phyloP scores from a whole-genome alignment of 2,888 invertebrate species.

The Patella caerulea region DNA sequence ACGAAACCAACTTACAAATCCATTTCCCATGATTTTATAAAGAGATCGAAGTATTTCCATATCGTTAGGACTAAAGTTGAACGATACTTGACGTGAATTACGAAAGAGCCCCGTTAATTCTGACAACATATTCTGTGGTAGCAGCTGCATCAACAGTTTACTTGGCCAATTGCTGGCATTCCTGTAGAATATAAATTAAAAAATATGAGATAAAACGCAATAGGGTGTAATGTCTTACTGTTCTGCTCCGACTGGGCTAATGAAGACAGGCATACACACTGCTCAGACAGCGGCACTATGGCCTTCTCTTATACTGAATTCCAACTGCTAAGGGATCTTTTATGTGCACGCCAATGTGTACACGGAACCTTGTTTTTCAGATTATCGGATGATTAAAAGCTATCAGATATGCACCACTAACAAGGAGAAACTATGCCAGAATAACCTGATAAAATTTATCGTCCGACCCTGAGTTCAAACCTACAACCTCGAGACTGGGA shows the following conservation, averaged over 20 bases:
- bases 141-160: conserved; percentile 92
- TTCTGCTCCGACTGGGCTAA: too few species aligned
- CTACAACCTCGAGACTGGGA: too few species aligned
- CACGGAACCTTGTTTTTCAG: background rate
- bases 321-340: too few species aligned
- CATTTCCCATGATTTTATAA: conserved; percentile 92
- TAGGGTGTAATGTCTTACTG: too few species aligned
- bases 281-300: too few species aligned
- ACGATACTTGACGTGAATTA: conserved; percentile 92
- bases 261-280: too few species aligned
- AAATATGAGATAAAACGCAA: background rate
- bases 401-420: too few species aligned
- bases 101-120: conserved; percentile 79
- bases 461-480: too few species aligned
- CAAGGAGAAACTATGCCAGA: too few species aligned
- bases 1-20: conserved; percentile 78
- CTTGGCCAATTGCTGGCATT: conserved; percentile 95
- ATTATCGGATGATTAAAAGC: background rate
- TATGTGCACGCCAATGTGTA: too few species aligned
- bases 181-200: conserved; percentile 37
- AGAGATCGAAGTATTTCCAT: conserved; percentile 87
- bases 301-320: too few species aligned
- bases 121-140: conserved; percentile 92
- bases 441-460: too few species aligned
- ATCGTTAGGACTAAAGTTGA: conserved; percentile 78